These are phyloP conservation scores for Drosophila tsacasi DNA, from an alignment of 1,140 invertebrate genomes.

Conservation along the genomic window DNA sequence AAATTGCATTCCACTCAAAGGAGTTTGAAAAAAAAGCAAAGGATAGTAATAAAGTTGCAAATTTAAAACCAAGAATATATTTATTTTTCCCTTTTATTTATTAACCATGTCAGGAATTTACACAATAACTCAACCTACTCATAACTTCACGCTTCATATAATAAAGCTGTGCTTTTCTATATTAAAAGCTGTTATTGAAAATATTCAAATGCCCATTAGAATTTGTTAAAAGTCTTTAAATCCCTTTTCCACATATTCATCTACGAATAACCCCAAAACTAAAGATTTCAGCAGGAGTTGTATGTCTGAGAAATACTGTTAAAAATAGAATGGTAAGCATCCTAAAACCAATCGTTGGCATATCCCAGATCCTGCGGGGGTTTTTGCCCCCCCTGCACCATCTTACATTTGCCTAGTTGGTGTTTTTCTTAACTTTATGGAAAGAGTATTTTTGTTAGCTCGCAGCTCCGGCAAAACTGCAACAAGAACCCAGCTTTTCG, in stretches of 20 bases:
- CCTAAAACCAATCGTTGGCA: slow-evolving; percentile 48
- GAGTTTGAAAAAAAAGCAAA: neutral
- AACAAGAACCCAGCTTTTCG: slow-evolving; percentile 62
- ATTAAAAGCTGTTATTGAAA: no score
- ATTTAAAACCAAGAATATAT: neutral
- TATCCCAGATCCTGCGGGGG: slow-evolving; percentile 11
- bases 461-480: slow-evolving; percentile 15
- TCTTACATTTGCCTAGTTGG: slow-evolving; percentile 54
- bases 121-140: no score
- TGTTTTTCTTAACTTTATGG: slow-evolving; percentile 71
- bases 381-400: neutral
- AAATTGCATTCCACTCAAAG: slow-evolving; percentile 9
- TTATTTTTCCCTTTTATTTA: neutral
- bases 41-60: slow-evolving; percentile 21
- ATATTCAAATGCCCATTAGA: neutral
- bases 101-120: neutral
- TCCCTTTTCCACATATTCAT: neutral
- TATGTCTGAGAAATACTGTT: neutral
- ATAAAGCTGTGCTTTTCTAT: neutral
- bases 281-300: neutral
- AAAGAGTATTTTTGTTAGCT: slow-evolving; percentile 67
- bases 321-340: neutral
- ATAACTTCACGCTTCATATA: no score
- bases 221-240: neutral
- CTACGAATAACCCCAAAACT: neutral